Conservation (phyloP, 2,113 vertebrate species). For the Puffinus mauretanicus region DNA sequence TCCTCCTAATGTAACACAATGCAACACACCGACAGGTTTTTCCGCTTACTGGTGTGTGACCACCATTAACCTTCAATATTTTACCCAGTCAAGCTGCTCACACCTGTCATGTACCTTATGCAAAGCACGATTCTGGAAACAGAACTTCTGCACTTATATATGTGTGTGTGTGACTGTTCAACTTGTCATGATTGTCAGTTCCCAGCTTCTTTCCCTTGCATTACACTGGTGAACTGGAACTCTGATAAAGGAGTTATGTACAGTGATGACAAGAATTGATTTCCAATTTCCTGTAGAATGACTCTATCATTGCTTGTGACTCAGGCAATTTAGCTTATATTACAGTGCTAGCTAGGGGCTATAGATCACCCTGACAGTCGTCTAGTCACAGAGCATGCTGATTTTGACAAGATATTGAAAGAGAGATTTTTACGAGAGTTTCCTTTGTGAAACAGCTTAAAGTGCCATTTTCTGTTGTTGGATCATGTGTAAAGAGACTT, state of each 20-base stretch:
- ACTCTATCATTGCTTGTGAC: slow-evolving; percentile 87
- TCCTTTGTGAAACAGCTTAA: slow-evolving; percentile 11
- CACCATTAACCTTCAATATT: not conserved
- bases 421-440: slow-evolving; percentile 64
- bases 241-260: slow-evolving; percentile 83
- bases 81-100: not conserved
- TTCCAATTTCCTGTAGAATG: slow-evolving; percentile 94
- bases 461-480: not conserved
- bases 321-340: slow-evolving; percentile 88
- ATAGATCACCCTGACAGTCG: slow-evolving; percentile 88
- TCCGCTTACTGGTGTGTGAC: not conserved
- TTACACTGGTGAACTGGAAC: slow-evolving; percentile 70
- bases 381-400: slow-evolving; percentile 75
- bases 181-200: slow-evolving; percentile 22
- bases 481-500: not conserved
- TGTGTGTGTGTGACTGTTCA: not conserved
- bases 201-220: slow-evolving; percentile 41
- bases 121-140: not conserved
- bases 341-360: slow-evolving; percentile 74
- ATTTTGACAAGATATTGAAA: slow-evolving; percentile 74
- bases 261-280: slow-evolving; percentile 93
- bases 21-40: not conserved
- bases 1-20: not conserved
- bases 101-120: not conserved
- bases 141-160: not conserved